phyloP scores from a whole-genome alignment of 2,888 invertebrate species.

The Tenthredo scrophulariae region DNA sequence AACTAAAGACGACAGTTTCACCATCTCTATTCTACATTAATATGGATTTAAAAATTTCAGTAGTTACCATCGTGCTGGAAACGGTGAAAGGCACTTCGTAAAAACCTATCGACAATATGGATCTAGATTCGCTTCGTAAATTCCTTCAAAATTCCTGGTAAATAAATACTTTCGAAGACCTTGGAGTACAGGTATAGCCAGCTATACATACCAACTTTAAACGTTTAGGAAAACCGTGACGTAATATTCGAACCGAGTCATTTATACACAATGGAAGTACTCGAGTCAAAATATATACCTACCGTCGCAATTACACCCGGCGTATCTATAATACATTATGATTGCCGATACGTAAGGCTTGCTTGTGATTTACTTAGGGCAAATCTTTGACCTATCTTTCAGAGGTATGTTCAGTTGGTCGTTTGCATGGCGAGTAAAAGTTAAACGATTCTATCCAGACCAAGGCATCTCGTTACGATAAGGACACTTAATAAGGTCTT shows the following conservation, averaged over 20 bases:
- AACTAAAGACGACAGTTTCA: not conserved
- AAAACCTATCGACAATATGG: not conserved
- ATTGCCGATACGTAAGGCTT: not conserved
- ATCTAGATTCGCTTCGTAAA: not conserved
- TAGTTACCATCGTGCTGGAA: not conserved
- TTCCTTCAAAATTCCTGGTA: not conserved
- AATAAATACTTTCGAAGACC: not conserved
- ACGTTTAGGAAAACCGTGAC: not conserved
- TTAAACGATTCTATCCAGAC: constrained; percentile 67
- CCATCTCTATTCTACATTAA: not conserved
- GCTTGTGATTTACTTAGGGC: not conserved
- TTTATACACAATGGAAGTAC: not conserved
- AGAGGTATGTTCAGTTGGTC: constrained; percentile 62
- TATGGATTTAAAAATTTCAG: not conserved
- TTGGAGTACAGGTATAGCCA: not conserved
- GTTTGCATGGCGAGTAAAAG: constrained; percentile 68
- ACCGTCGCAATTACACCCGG: not conserved
- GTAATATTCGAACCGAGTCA: not conserved
- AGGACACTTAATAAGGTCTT: constrained; percentile 67
- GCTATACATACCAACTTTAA: not conserved
- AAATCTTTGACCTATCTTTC: constrained; percentile 23
- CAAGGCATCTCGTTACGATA: constrained; percentile 63
- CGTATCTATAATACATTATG: not conserved
- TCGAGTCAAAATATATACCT: not conserved
- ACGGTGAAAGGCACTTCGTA: not conserved